Conservation (phyloP, 37 sponge, comb jelly and placozoan genomes). For the Spongilla lacustris region DNA sequence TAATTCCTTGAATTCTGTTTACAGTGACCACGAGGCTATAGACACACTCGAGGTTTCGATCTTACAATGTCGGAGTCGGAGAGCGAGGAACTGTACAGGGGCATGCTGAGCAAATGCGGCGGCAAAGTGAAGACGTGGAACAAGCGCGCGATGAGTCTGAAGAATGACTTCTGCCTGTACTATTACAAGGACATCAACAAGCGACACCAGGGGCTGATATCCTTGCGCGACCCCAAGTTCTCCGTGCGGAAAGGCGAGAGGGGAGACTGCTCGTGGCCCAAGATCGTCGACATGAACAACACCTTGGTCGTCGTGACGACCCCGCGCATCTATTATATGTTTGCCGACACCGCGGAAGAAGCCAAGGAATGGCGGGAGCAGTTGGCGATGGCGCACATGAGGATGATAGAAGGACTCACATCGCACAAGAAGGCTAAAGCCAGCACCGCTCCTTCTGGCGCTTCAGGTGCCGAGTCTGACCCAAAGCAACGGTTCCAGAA, state of each 20-base stretch:
- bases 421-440: background rate
- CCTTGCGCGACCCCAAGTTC: conserved; percentile 52
- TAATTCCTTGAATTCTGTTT: conserved; percentile 4
- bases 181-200: conserved; percentile 75
- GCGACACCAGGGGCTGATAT: conserved; percentile 50
- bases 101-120: conserved; percentile 62
- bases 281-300: conserved; percentile 10
- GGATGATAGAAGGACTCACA: background rate
- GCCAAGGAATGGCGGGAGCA: conserved; percentile 61
- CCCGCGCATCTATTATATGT: conserved; percentile 54
- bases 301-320: conserved; percentile 58
- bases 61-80: background rate
- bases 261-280: conserved; percentile 66
- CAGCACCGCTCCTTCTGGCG: background rate
- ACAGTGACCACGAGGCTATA: background rate
- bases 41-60: background rate
- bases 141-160: conserved; percentile 65
- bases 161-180: conserved; percentile 59
- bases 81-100: conserved; percentile 17
- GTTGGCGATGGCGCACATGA: conserved; percentile 11
- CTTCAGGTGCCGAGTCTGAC: background rate
- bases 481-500: background rate
- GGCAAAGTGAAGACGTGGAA: conserved; percentile 75
- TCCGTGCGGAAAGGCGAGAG: conserved; percentile 31
- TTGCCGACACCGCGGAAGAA: conserved; percentile 38